Conservation (phyloP, 2,888 invertebrate genomes). For the Erebia epiphron region DNA sequence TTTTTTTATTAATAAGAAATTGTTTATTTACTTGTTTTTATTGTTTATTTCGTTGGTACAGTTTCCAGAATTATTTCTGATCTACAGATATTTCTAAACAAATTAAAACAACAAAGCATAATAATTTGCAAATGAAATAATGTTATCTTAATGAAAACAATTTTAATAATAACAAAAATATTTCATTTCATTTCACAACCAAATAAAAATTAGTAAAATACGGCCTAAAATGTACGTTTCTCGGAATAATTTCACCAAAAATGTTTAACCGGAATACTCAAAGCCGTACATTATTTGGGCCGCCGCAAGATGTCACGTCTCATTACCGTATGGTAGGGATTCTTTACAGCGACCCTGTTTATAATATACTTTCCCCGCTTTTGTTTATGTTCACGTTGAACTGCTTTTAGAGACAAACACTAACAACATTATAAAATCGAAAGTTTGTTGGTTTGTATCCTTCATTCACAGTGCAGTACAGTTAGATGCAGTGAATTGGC, state of each 20-base stretch:
- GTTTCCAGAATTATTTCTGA: too few species aligned
- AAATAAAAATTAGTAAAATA: neutral
- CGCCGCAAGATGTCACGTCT: slow-evolving; percentile 49
- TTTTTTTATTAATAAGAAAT: too few species aligned
- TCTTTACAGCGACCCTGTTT: slow-evolving; percentile 23
- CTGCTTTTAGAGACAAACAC: too few species aligned
- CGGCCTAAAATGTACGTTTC: slow-evolving; percentile 25
- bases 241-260: slow-evolving; percentile 28
- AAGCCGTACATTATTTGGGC: slow-evolving; percentile 34
- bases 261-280: slow-evolving; percentile 21
- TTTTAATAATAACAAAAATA: neutral
- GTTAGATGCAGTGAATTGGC: too few species aligned
- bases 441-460: too few species aligned
- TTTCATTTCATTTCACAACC: neutral
- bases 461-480: too few species aligned
- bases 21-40: too few species aligned
- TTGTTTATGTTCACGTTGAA: too few species aligned
- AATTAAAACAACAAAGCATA: neutral
- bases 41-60: too few species aligned
- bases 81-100: neutral
- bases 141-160: neutral
- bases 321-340: slow-evolving; percentile 51
- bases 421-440: too few species aligned
- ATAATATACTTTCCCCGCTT: neutral
- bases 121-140: neutral